These are phyloP conservation scores for Cenopis cana DNA, from an alignment of 2,888 invertebrate species.

Conservation along the genomic window DNA sequence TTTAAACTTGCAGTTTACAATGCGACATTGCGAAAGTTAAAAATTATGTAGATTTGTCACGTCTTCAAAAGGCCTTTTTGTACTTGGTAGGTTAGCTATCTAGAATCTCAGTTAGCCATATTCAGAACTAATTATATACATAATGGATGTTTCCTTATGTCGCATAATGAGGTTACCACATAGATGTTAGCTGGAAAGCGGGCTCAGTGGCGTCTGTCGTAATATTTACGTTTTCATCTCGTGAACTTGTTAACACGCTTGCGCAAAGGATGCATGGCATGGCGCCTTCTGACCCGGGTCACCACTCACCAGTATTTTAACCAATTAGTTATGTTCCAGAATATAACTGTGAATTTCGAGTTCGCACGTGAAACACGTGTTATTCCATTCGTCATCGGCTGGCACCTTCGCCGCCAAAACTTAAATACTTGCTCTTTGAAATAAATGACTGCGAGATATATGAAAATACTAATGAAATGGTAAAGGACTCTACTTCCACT, in stretches of 20 bases:
- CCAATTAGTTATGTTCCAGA: background rate
- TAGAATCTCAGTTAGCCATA: constrained; percentile 35
- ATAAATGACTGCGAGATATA: too few species aligned
- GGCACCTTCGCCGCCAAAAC: too few species aligned
- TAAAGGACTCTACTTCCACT: too few species aligned
- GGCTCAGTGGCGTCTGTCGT: constrained; percentile 15
- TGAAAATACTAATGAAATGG: too few species aligned
- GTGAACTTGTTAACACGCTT: constrained; percentile 30
- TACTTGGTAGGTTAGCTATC: too few species aligned
- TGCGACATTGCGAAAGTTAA: constrained; percentile 22
- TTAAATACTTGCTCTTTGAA: too few species aligned
- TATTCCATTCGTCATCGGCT: too few species aligned
- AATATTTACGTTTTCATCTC: constrained; percentile 40
- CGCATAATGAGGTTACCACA: constrained; percentile 20
- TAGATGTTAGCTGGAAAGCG: constrained; percentile 24
- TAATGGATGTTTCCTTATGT: constrained; percentile 30
- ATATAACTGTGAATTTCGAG: too few species aligned
- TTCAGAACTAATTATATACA: constrained; percentile 19
- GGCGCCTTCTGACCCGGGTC: constrained; percentile 2
- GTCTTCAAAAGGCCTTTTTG: constrained; percentile 16
- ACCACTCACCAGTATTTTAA: background rate
- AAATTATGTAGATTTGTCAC: constrained; percentile 27
- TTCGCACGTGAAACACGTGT: too few species aligned
- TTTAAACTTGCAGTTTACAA: constrained; percentile 28
- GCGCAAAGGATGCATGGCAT: constrained; percentile 25